A percentile compares a stretch with the other conserved stretches of the same genome.
Conservation (phyloP, 2,888 invertebrate genomes). For the Pemphredon lugubris region DNA sequence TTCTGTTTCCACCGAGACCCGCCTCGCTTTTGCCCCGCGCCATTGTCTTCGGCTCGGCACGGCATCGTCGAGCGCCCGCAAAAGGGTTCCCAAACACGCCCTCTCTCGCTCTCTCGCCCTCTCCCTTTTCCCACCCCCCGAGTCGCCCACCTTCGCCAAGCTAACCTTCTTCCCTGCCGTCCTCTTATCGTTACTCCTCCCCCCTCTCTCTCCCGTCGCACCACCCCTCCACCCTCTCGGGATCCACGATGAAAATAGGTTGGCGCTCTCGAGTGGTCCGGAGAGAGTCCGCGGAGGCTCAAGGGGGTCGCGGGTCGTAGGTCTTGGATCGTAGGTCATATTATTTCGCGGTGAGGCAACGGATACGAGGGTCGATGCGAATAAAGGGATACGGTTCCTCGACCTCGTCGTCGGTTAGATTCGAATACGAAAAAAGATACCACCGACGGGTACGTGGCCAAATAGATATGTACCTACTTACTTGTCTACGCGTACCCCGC, state of each 20-base stretch:
- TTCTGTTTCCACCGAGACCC: constrained; percentile 35
- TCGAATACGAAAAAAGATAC: too few species aligned
- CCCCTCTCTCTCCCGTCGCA: constrained; percentile 2
- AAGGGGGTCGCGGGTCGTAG: constrained; percentile 52
- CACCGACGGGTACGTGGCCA: neutral
- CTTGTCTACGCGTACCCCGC: neutral
- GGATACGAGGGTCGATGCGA: too few species aligned
- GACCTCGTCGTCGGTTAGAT: too few species aligned
- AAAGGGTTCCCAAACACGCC: constrained; percentile 51
- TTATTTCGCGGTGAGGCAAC: too few species aligned
- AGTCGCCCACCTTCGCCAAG: constrained; percentile 16
- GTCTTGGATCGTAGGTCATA: too few species aligned
- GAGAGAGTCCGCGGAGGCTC: constrained; percentile 18
- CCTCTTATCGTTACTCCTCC: constrained; percentile 18
- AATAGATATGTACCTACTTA: too few species aligned
- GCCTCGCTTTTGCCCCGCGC: constrained; percentile 31
- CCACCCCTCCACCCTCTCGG: constrained; percentile 7
- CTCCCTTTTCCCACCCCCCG: constrained; percentile 37
- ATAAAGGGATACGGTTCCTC: too few species aligned
- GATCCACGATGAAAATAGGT: constrained; percentile 60
- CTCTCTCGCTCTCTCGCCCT: constrained; percentile 13
- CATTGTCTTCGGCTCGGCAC: constrained; percentile 59
- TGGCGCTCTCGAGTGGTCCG: constrained; percentile 49
- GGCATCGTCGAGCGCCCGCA: constrained; percentile 38
- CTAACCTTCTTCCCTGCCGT: constrained; percentile 1